phyloP scores from a whole-genome alignment of 2,113 vertebrate genomes.

The Oryzias melastigma region DNA sequence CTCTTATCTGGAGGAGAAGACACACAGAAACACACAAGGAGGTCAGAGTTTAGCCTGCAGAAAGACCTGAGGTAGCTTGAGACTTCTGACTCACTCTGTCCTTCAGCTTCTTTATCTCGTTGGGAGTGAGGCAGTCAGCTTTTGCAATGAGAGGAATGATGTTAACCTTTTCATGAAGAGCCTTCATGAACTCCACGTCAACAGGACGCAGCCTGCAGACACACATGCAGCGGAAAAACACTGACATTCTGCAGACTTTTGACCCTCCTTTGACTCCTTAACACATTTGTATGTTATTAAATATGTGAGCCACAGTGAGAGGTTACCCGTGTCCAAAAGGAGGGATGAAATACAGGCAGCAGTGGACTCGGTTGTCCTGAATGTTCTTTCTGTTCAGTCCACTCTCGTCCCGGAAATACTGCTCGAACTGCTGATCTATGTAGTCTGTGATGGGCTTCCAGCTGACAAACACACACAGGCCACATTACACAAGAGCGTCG shows the following conservation, averaged over 20 bases:
- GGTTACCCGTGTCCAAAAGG: constrained; percentile 94
- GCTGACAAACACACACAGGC: constrained; percentile 68
- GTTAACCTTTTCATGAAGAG: constrained; percentile 96
- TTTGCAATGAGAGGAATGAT: constrained; percentile 96
- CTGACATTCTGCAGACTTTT: no score
- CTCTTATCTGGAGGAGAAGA: constrained; percentile 80
- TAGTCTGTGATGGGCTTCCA: constrained; percentile 98
- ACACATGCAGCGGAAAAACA: not conserved
- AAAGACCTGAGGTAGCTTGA: not conserved
- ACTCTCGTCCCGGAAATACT: constrained; percentile 97
- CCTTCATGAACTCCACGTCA: constrained; percentile 98
- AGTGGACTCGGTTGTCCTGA: constrained; percentile 96
- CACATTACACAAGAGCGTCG: not conserved
- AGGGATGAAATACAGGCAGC: constrained; percentile 98
- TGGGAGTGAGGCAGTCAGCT: constrained; percentile 93
- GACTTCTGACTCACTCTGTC: constrained; percentile 85
- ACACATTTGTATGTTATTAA: not conserved
- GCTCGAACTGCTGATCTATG: constrained; percentile 98
- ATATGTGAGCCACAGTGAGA: constrained; percentile 8
- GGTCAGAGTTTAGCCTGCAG: no score
- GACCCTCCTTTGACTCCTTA: no score
- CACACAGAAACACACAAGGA: not conserved
- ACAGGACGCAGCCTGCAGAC: constrained; percentile 87
- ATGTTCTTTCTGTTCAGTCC: constrained; percentile 98
- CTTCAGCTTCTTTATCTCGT: constrained; percentile 94